phyloP scores from a whole-genome alignment of 2,797 vertebrate genomes.

The Oreochromis grahami region DNA sequence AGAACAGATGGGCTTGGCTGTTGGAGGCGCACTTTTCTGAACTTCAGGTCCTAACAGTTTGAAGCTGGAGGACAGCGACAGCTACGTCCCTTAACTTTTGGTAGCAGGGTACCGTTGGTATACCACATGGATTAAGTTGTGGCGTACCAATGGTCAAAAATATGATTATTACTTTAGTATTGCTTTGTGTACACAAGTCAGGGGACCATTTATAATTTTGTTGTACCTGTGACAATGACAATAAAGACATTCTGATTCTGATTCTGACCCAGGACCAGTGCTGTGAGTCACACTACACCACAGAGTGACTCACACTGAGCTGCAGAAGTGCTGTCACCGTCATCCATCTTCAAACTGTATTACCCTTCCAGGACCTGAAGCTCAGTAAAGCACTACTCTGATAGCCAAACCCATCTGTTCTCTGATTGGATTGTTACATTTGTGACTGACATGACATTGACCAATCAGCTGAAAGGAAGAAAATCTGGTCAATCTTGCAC shows the following conservation, averaged over 20 bases:
- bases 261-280: neutral
- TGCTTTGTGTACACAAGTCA: neutral
- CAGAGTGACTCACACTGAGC: neutral
- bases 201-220: fast-evolving
- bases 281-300: neutral
- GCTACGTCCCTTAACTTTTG: neutral
- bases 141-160: neutral
- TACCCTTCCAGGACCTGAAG: neutral
- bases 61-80: neutral
- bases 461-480: too few species aligned
- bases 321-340: neutral
- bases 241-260: too few species aligned
- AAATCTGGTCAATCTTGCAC: too few species aligned
- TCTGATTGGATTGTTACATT: too few species aligned
- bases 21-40: too few species aligned
- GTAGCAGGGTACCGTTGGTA: neutral
- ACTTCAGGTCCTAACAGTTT: neutral
- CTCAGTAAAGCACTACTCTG: neutral
- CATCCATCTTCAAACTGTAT: neutral
- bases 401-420: too few species aligned
- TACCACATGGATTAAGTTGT: neutral
- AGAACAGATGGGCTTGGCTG: too few species aligned
- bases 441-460: too few species aligned
- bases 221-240: too few species aligned
- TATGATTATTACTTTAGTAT: too few species aligned